Evolutionary conservation across 2,797 vertebrate species (phyloP).

Genomic region (Octomys mimax): DNA sequence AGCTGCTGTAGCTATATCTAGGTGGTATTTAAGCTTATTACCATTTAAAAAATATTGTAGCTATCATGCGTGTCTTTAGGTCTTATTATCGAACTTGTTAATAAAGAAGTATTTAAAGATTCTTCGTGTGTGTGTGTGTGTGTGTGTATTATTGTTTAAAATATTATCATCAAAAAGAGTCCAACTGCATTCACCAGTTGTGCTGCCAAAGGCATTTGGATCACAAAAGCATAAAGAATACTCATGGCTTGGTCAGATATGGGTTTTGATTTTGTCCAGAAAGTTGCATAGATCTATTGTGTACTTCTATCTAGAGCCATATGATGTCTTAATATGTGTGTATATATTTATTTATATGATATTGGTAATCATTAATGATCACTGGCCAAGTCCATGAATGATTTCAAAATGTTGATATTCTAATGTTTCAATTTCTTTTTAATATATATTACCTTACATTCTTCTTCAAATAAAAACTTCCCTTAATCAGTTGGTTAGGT

Average conservation of each 20-base stretch:
- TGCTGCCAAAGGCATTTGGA: neutral
- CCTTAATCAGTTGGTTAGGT: neutral
- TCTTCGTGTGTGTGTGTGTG: neutral
- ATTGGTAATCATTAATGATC: neutral
- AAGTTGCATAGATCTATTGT: neutral
- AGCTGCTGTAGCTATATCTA: neutral
- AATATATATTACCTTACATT: neutral
- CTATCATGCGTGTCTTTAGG: neutral
- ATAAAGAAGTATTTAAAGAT: neutral
- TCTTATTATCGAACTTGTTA: neutral
- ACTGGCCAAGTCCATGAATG: neutral
- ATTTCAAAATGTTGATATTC: neutral
- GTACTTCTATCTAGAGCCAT: neutral
- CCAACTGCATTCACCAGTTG: neutral
- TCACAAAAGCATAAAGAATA: neutral
- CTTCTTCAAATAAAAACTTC: neutral
- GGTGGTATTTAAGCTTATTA: neutral
- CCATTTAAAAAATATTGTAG: neutral
- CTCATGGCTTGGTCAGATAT: neutral
- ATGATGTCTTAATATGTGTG: neutral
- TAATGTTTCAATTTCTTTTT: neutral
- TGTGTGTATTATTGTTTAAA: neutral
- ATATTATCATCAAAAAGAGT: neutral
- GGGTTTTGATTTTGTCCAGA: neutral
- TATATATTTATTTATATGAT: neutral